These are phyloP conservation scores for Neostethus bicornis DNA, from an alignment of 2,797 vertebrate species.

Conservation along the genomic window DNA sequence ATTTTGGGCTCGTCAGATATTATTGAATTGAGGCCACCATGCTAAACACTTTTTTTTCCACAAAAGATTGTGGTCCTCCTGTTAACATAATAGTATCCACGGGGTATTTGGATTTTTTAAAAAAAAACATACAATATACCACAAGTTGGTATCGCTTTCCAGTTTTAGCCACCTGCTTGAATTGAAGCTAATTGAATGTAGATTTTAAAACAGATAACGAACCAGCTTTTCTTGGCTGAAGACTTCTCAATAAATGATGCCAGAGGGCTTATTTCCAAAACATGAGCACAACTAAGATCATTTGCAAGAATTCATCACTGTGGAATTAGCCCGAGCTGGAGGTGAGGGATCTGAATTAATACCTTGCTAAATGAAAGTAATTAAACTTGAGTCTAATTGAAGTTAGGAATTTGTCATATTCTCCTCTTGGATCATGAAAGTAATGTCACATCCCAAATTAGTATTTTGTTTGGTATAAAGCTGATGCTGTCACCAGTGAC, in stretches of 20 bases:
- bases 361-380: constrained; percentile 71
- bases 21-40: too few species aligned
- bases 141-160: not conserved
- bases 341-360: constrained; percentile 69
- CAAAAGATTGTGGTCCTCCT: too few species aligned
- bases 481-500: constrained; percentile 34
- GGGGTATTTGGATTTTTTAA: too few species aligned
- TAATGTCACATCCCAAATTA: constrained; percentile 60
- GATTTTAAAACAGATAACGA: not conserved
- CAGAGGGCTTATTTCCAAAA: constrained; percentile 15
- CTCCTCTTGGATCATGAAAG: constrained; percentile 47
- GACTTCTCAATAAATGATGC: constrained; percentile 10
- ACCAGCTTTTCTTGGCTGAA: not conserved
- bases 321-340: constrained; percentile 60
- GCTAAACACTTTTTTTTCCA: too few species aligned
- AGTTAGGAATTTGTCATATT: constrained; percentile 66
- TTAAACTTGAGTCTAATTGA: constrained; percentile 72
- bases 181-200: not conserved
- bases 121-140: too few species aligned
- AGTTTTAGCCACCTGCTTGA: not conserved
- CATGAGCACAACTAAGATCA: constrained; percentile 32
- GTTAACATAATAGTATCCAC: too few species aligned
- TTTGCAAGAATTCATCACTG: constrained; percentile 48
- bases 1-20: too few species aligned
- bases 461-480: constrained; percentile 46